A percentile compares a stretch with the other conserved stretches of the same genome.
Evolutionary conservation across 2,888 invertebrate species (phyloP).

Genomic region (Machimus atricapillus): DNA sequence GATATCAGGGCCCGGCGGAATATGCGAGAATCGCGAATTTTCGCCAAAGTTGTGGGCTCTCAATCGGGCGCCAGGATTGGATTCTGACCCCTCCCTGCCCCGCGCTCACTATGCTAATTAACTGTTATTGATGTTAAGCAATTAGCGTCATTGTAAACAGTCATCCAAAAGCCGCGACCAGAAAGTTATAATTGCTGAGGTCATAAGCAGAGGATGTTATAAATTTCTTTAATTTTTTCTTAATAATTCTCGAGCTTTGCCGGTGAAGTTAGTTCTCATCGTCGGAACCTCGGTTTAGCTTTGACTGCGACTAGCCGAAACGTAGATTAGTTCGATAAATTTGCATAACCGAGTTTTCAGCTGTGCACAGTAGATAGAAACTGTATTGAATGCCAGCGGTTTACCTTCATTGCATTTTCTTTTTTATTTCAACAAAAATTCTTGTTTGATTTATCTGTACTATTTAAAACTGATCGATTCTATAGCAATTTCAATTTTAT

Average conservation of each 20-base stretch:
- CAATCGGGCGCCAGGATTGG: slow-evolving; percentile 12
- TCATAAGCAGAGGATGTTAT: slow-evolving; percentile 29
- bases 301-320: background rate
- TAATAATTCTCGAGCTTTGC: background rate
- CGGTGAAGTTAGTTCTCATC: background rate
- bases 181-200: slow-evolving; percentile 30
- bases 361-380: background rate
- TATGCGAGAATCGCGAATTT: background rate
- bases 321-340: slow-evolving; percentile 6
- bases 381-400: background rate
- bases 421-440: no score
- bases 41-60: background rate
- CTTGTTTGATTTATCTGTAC: no score
- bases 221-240: slow-evolving; percentile 23
- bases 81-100: slow-evolving; percentile 9
- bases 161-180: slow-evolving; percentile 18
- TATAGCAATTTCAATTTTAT: no score
- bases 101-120: slow-evolving; percentile 6
- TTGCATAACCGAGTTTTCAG: slow-evolving; percentile 11
- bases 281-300: background rate
- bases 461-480: no score
- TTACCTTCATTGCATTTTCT: no score
- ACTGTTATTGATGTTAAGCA: slow-evolving; percentile 36
- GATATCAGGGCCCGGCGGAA: slow-evolving; percentile 1
- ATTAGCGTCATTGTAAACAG: slow-evolving; percentile 34